Conservation (phyloP, 2,797 vertebrate genomes). For the Propithecus perrieri region DNA sequence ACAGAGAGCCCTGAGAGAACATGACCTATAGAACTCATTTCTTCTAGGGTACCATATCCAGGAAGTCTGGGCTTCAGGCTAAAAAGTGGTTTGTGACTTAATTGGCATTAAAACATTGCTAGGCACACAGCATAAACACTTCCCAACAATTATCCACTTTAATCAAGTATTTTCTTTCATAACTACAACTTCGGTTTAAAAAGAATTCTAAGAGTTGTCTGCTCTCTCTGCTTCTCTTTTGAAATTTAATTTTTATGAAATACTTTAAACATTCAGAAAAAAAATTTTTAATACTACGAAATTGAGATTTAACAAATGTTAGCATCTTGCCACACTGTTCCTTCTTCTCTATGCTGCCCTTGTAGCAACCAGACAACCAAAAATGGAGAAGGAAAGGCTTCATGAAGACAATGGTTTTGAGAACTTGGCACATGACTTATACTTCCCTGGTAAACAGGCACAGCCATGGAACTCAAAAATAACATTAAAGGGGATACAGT, state of each 20-base stretch:
- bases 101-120: neutral
- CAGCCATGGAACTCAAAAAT: neutral
- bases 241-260: constrained; percentile 33
- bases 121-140: neutral
- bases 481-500: neutral
- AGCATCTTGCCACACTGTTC: neutral
- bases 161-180: neutral
- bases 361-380: neutral
- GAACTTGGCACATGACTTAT: neutral
- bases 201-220: neutral
- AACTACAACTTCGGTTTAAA: neutral
- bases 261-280: constrained; percentile 42
- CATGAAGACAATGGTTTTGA: constrained; percentile 3
- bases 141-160: neutral
- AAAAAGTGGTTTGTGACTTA: neutral
- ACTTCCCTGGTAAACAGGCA: neutral
- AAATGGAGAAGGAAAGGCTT: neutral
- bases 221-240: neutral
- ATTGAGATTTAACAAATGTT: constrained; percentile 1
- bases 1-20: neutral
- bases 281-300: neutral
- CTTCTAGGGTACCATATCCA: neutral
- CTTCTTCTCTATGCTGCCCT: neutral
- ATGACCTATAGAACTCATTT: neutral
- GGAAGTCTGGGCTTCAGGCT: neutral